These are phyloP conservation scores for Dusona sp. DNA, from an alignment of 2,888 invertebrate species.

Conservation along the genomic window DNA sequence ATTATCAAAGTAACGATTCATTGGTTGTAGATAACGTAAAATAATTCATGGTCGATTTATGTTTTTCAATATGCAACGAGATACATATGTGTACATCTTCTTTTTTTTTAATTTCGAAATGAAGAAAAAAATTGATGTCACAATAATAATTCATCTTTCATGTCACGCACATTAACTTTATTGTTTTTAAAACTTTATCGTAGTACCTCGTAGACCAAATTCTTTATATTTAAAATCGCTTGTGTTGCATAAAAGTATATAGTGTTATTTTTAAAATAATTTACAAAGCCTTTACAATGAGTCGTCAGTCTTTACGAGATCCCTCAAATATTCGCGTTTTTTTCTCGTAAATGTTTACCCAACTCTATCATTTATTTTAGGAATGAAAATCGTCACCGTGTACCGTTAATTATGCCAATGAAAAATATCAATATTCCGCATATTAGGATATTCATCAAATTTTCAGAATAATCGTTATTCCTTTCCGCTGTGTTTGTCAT, in stretches of 20 bases:
- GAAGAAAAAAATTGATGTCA: background rate
- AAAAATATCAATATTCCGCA: constrained; percentile 1
- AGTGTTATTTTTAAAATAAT: background rate
- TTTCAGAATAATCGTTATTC: constrained; percentile 16
- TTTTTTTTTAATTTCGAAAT: background rate
- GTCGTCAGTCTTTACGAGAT: background rate
- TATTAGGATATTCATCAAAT: background rate
- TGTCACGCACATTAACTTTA: background rate
- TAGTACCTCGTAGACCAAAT: background rate
- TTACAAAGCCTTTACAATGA: background rate
- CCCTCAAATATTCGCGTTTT: background rate
- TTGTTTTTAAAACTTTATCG: background rate
- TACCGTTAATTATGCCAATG: background rate
- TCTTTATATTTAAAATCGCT: background rate
- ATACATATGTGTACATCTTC: background rate
- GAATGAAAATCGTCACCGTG: background rate
- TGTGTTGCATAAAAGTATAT: background rate
- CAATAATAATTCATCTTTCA: background rate
- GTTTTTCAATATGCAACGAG: background rate
- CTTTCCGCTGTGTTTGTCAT: background rate
- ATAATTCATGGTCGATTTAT: constrained; percentile 8
- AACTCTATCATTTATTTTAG: background rate
- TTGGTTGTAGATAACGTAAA: background rate
- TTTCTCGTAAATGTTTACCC: background rate
- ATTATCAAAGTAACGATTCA: constrained; percentile 22